A percentile compares a stretch with the other conserved stretches of the same genome.
These are phyloP conservation scores for Ormyrus pomaceus DNA, from an alignment of 2,888 invertebrate genomes.

Conservation along the genomic window DNA sequence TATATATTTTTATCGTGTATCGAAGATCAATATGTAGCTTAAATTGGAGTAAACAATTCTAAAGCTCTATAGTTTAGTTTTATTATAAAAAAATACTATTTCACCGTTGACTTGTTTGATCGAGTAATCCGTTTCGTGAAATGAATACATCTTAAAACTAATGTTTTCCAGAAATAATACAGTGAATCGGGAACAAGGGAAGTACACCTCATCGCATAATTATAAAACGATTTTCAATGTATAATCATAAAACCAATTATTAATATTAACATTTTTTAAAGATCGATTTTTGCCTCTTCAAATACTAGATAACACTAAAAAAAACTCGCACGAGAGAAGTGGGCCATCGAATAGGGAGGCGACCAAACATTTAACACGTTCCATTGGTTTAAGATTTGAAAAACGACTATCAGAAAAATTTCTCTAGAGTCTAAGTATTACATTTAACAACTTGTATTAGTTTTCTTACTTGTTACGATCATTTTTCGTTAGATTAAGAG, in stretches of 20 bases:
- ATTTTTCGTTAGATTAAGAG: slow-evolving; percentile 14
- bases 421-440: slow-evolving; percentile 40
- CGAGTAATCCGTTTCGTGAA: neutral
- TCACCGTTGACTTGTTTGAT: slow-evolving; percentile 5
- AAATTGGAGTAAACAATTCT: slow-evolving; percentile 21
- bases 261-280: neutral
- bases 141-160: neutral
- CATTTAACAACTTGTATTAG: slow-evolving; percentile 45
- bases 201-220: neutral
- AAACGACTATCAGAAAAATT: slow-evolving; percentile 47
- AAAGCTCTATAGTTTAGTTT: neutral
- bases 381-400: slow-evolving; percentile 42
- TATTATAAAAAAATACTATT: slow-evolving; percentile 40
- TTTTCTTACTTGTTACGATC: slow-evolving; percentile 24
- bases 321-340: slow-evolving; percentile 35
- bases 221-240: slow-evolving; percentile 11
- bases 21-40: slow-evolving; percentile 16
- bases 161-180: neutral
- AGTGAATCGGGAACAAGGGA: neutral
- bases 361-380: slow-evolving; percentile 46
- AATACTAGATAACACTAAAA: slow-evolving; percentile 41
- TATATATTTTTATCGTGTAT: slow-evolving; percentile 13
- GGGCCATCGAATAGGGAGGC: slow-evolving; percentile 15
- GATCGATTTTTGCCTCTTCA: slow-evolving; percentile 2
- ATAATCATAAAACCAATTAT: slow-evolving; percentile 8